Evolutionary conservation across 1,140 invertebrate species (phyloP).

Genomic region (Ditylenchus dipsaci): DNA sequence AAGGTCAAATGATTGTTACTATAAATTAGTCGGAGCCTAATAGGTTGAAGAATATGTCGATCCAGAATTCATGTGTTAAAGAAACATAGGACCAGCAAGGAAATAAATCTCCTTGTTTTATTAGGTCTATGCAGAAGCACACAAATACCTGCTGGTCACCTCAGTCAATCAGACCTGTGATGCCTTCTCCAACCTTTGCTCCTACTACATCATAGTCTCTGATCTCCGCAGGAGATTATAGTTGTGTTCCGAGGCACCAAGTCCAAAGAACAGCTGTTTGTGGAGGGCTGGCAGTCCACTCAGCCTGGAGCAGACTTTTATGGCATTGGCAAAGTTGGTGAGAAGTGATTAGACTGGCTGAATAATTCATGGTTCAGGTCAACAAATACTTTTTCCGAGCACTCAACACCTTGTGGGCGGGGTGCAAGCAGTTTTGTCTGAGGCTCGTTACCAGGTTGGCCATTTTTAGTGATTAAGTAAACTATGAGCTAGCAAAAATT

Average conservation of each 20-base stretch:
- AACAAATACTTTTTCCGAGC: constrained; percentile 39
- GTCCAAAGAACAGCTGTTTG: constrained; percentile 37
- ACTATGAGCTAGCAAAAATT: too few relatives aligned
- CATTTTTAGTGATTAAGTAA: too few relatives aligned
- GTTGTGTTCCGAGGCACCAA: constrained; percentile 50
- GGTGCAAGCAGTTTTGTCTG: constrained; percentile 18
- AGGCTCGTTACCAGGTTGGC: constrained; percentile 24
- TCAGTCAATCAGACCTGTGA: constrained; percentile 23
- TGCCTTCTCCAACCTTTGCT: constrained; percentile 9
- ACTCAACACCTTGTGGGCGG: constrained; percentile 33
- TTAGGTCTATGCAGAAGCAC: constrained; percentile 4
- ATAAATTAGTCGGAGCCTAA: too few relatives aligned
- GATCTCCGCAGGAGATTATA: constrained; percentile 28
- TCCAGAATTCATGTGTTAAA: too few relatives aligned
- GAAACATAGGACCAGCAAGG: too few relatives aligned
- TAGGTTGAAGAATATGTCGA: too few relatives aligned
- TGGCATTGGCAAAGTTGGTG: constrained; percentile 40
- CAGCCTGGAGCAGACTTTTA: constrained; percentile 40
- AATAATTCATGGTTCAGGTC: constrained; percentile 38
- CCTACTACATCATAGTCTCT: constrained; percentile 29
- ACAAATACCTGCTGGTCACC: constrained; percentile 4
- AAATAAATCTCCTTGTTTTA: too few relatives aligned
- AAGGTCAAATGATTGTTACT: too few relatives aligned
- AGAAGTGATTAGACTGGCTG: not conserved
- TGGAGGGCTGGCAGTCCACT: constrained; percentile 35